Conservation (phyloP, 2,113 vertebrate genomes). For the Prionailurus viverrinus region DNA sequence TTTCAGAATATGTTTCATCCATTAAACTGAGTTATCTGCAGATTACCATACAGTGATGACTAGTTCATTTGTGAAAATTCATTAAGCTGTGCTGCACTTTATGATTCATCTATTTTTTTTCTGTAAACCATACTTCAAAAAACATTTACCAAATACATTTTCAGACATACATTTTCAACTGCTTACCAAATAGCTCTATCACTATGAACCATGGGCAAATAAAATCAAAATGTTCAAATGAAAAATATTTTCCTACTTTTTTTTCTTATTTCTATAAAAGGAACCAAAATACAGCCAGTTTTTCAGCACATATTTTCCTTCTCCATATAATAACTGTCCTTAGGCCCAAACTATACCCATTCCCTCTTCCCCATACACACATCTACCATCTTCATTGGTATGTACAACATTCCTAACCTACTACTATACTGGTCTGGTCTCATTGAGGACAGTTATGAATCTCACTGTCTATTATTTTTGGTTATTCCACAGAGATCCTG, state of each 20-base stretch:
- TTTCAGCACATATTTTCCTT: slow-evolving; percentile 7
- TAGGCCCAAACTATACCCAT: neutral
- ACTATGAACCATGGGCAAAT: neutral
- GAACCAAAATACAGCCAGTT: neutral
- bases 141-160: neutral
- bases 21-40: neutral
- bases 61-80: slow-evolving; percentile 23
- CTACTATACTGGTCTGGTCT: neutral
- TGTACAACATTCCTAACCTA: neutral
- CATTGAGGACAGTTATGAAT: neutral
- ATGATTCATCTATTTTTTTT: neutral
- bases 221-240: neutral
- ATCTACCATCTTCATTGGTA: neutral
- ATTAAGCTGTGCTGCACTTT: neutral
- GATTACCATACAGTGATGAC: neutral
- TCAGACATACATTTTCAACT: neutral
- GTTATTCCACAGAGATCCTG: neutral
- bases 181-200: neutral
- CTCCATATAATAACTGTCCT: neutral
- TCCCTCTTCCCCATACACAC: neutral
- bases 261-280: neutral
- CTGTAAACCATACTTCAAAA: neutral
- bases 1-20: neutral
- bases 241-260: neutral
- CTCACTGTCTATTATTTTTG: neutral